Base-by-base conservation (phyloP, 1,140 invertebrate genomes). In the Hydropsyche tenuis region DNA sequence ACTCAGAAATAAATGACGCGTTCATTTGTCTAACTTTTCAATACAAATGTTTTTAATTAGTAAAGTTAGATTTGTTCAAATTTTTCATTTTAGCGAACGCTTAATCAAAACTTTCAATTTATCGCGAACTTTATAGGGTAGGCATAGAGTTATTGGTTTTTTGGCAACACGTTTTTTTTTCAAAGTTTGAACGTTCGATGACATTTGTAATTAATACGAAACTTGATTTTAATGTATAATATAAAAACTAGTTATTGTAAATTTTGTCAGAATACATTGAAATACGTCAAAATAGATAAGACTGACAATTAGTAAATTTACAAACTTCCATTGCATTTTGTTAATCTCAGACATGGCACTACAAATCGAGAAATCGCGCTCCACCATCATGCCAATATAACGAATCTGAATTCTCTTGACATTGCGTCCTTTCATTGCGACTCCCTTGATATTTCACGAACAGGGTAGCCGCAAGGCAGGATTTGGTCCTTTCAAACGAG, bases 81-180 rank as follows among this genome's bases (percentile, higher is more conserved):
- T 53, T 53, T 53, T 53, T 53, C 48, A 53, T 53, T 53, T 53
- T 1, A 20, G 16, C 48, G 48, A 53, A 53, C 48, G 48, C 16
- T 53, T 53, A 53, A 53, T 53, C 48, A 53, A 53, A 53, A 53
- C 48, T 53, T 53, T 53, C 48, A 53, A 53, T 53, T 53, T 53
- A 53, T 53, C 30, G 30, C 30, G 3, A 37, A 9, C 30, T 37
- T 4, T 37, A 37, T 37, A 37, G 9, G 30, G 3, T 9, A 37
- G 3, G 30, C 9, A 4, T 37, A 37, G 30, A 37, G 30, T 37
- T 37, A 37, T 37, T 37, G 30, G 3, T 3, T 9, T 4, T 3
- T 37, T 37, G 9, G 30, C 30, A 37, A 37, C 30, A 9, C 30
- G n/a, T n/a, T n/a, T 37, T 9, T 37, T 37, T 37, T 37, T 37